phyloP scores from a whole-genome alignment of 1,140 invertebrate genomes.

The Temnothorax nylanderi region DNA sequence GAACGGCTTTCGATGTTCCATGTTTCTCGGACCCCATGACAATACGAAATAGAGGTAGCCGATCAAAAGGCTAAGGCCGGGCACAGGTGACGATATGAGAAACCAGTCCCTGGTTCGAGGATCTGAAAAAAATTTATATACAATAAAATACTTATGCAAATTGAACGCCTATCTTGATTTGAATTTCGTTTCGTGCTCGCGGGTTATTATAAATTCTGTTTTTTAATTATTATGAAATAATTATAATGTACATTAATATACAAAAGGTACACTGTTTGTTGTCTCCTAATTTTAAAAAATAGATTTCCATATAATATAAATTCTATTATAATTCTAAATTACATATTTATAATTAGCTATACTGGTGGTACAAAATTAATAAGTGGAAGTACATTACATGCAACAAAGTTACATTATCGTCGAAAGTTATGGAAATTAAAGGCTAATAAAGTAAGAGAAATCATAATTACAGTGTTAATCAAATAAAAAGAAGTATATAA shows the following conservation, averaged over 20 bases:
- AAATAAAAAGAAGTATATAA: neutral
- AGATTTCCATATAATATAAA: neutral
- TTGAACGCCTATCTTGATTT: neutral
- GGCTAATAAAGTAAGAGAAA: neutral
- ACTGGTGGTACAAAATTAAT: neutral
- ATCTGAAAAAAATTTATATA: constrained; percentile 86
- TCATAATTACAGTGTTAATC: neutral
- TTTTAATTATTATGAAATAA: neutral
- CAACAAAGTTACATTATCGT: neutral
- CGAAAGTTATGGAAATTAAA: neutral
- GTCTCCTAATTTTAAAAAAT: neutral
- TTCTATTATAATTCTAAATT: neutral
- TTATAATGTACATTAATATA: neutral
- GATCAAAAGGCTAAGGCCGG: constrained; percentile 89
- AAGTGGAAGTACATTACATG: neutral
- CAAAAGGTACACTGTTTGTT: neutral
- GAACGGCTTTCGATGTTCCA: constrained; percentile 93
- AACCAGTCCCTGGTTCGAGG: constrained; percentile 94
- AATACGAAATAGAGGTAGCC: constrained; percentile 91
- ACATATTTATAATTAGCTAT: neutral
- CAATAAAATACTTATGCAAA: neutral
- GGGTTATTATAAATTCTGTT: neutral
- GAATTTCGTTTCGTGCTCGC: neutral
- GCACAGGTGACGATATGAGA: constrained; percentile 91
- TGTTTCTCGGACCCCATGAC: constrained; percentile 91